A percentile compares a stretch with the other conserved stretches of the same genome.
Conservation (phyloP, 92 coral and sea anemone species). For the Hydrozoanthus gracilis region DNA sequence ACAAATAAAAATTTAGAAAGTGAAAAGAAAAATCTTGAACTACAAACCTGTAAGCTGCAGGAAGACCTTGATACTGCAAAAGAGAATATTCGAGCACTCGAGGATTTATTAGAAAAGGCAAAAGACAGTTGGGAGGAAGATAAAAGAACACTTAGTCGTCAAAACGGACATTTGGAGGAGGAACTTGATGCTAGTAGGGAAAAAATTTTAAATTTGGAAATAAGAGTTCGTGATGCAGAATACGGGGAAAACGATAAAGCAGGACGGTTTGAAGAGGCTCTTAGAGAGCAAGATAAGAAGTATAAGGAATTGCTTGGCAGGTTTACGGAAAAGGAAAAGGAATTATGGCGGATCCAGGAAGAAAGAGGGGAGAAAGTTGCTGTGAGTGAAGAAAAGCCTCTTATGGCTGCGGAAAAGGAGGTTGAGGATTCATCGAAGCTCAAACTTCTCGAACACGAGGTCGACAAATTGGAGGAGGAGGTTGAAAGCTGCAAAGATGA, state of each 20-base stretch:
- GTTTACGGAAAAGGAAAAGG: constrained; percentile 42
- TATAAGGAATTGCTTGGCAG: constrained; percentile 20
- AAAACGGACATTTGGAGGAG: constrained; percentile 67
- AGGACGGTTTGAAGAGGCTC: constrained; percentile 57
- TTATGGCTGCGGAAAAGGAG: constrained; percentile 18
- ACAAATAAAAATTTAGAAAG: constrained; percentile 68
- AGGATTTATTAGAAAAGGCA: constrained; percentile 60
- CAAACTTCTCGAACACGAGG: not conserved
- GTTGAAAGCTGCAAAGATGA: constrained; percentile 30
- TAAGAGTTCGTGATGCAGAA: constrained; percentile 54
- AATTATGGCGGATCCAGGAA: constrained; percentile 31
- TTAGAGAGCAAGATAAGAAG: constrained; percentile 49
- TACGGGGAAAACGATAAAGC: constrained; percentile 39
- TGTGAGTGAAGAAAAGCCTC: constrained; percentile 9
- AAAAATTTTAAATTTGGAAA: constrained; percentile 61
- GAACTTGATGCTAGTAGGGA: constrained; percentile 68
- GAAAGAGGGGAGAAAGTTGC: constrained; percentile 5
- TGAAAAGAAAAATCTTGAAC: constrained; percentile 64
- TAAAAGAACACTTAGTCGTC: constrained; percentile 56
- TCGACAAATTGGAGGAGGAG: constrained; percentile 32
- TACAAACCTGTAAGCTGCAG: constrained; percentile 57
- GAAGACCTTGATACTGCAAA: constrained; percentile 70
- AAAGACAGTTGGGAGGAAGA: constrained; percentile 59
- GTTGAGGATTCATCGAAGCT: not conserved
- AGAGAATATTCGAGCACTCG: constrained; percentile 65